These are phyloP conservation scores for Autographa gamma DNA, from an alignment of 2,888 invertebrate species.

Conservation along the genomic window DNA sequence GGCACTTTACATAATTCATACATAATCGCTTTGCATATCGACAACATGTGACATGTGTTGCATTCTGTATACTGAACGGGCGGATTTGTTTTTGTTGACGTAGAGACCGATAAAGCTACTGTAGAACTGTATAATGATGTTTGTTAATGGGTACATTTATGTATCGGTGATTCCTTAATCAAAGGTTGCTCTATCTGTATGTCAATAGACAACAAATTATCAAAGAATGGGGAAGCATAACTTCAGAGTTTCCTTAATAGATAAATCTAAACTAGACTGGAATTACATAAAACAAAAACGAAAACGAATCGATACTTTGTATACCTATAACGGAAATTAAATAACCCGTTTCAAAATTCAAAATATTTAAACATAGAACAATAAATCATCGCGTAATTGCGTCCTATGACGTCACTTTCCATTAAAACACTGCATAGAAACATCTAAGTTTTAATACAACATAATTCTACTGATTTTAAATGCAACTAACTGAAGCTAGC, in stretches of 20 bases:
- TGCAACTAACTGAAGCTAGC: constrained; percentile 56
- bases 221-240: background rate
- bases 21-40: constrained; percentile 83
- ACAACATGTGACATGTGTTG: constrained; percentile 83
- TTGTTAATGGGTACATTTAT: constrained; percentile 26
- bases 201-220: background rate
- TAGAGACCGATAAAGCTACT: constrained; percentile 41
- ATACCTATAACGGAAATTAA: background rate
- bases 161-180: constrained; percentile 13
- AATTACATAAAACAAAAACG: background rate
- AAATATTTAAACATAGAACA: background rate
- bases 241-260: background rate
- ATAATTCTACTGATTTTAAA: constrained; percentile 46
- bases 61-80: constrained; percentile 65
- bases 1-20: constrained; percentile 86
- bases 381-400: background rate
- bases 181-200: constrained; percentile 15
- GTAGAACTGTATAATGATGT: constrained; percentile 43
- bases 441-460: constrained; percentile 20
- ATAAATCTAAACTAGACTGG: background rate
- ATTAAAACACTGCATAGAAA: constrained; percentile 12
- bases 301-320: background rate
- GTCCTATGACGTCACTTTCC: background rate
- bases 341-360: background rate
- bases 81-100: constrained; percentile 58